phyloP scores from a whole-genome alignment of 1,140 invertebrate genomes.

The Rhizoglyphus robini region DNA sequence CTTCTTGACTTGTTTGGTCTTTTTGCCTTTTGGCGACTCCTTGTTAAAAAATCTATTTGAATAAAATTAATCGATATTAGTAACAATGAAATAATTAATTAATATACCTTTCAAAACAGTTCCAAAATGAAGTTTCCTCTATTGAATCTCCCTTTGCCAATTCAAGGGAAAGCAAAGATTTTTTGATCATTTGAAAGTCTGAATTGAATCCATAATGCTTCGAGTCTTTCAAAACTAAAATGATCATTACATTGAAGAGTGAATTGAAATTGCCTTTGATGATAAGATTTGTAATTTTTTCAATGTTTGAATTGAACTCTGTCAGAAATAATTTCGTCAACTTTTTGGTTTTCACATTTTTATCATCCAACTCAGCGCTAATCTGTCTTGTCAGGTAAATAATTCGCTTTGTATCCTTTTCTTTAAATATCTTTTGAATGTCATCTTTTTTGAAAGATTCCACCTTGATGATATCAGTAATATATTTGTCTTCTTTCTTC shows the following conservation, averaged over 20 bases:
- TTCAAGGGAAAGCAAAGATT: slow-evolving; percentile 40
- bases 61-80: too few relatives aligned
- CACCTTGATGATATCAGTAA: neutral
- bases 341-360: neutral
- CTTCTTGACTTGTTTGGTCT: neutral
- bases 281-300: neutral
- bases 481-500: too few relatives aligned
- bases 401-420: neutral
- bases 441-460: neutral
- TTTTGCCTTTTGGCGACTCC: neutral
- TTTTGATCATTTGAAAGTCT: slow-evolving; percentile 58
- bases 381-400: neutral
- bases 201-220: slow-evolving; percentile 18
- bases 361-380: neutral
- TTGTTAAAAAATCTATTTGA: neutral
- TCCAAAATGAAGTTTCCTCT: neutral
- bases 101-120: neutral
- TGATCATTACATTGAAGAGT: slow-evolving; percentile 14
- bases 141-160: neutral
- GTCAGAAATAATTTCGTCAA: neutral
- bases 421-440: neutral
- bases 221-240: neutral
- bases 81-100: too few relatives aligned
- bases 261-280: slow-evolving; percentile 7
- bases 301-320: neutral